Evolutionary conservation across 2,113 vertebrate species (phyloP), one percentile per base, ranked within the genome.

Genomic region (Seriola quinqueradiata): DNA sequence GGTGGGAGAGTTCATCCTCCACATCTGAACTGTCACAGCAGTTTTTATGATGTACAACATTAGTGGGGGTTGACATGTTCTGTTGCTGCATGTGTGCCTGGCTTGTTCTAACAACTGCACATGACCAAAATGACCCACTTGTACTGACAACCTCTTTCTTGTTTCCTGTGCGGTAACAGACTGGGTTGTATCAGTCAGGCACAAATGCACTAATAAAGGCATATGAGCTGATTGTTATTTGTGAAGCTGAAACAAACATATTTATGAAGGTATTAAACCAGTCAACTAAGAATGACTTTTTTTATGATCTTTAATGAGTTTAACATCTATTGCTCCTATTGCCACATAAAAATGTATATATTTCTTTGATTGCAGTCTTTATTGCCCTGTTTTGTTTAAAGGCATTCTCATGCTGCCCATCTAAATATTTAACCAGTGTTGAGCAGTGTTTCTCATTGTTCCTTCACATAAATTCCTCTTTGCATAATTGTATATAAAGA

Each of bases 1-100:
- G 86, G 77, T 87, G 73, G 82, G 72, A 85, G 88, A 89, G 85
- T 92, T 92, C 86, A 90, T 90, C 84, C 60, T 86, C 83, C 79
- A 86, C 88, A 81, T 89, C 77, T 93, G 79, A 94, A 80, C 83
- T 85, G 86, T 90, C 89, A 88, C 86, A 79, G 87, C 79, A 44
- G 86, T 71, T 85, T 86, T 83, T 82, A 79, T 92, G 83, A 88
- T 88, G 78, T 82, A 77, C 75, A 72, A 3, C 79, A 57, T 74
- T 44, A 14, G 73, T 42, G 55, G 82, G 85, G 82, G 79, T 77
- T 86, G 81, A 44, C 57, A 40, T 75, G 81, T 70, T 81, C 42
- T 84, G 42, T 61, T 79, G 40, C 80, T 82, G 77, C 60, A 71
- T 52, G 74, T 87, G 75, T 75, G 70, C 44, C 50, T 65, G 60